Base-by-base conservation (phyloP, 2,113 vertebrate species). In the Mesitornis unicolor region DNA sequence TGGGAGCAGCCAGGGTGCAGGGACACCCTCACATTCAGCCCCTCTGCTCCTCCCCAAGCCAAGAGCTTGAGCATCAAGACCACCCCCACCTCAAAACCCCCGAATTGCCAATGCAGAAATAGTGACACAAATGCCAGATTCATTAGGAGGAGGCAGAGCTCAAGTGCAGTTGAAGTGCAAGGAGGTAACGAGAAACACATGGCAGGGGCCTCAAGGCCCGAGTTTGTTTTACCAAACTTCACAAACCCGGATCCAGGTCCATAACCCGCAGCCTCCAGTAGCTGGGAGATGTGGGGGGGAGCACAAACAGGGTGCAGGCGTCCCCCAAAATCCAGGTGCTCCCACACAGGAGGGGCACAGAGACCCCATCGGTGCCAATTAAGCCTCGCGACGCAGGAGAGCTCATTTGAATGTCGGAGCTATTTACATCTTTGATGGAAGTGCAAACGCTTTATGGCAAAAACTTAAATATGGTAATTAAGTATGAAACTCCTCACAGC, bases 391-490 rank as follows among this genome's bases (percentile, higher is more conserved):
- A 94, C 82, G 82, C 87, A 90, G 94, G 81, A 97, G 95, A 97
- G 94, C 97, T 98, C 95, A 79, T 95, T 42, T 94, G 91, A 64
- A 96, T 84, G 87, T 94, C 36, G 59, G 93, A 88, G 68, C 95
- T 95, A 90, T 98, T 98, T 97, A 91, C 97, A 98, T 97, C 97
- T 96, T 70, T 96, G 97, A 97, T 97, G 91, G 95, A 96, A 97
- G 95, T 85, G 89, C 45, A 59, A 92, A 95, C 4, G 64, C 95
- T 98, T 96, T 91, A 97, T 84, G 90, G 97, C 75, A 97, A 98
- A 97, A 98, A 65, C 98, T 98, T 97, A 97, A 98, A 97, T 97
- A 96, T 97, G 98, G 97, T 97, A 98, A 98, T 98, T 97, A 97
- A 98, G 97, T 89, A 95, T 67, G 96, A 97, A 98, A 97, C 97